Evolutionary conservation across 1,140 invertebrate species (phyloP).

Genomic region (Drosophila kanapiae): DNA sequence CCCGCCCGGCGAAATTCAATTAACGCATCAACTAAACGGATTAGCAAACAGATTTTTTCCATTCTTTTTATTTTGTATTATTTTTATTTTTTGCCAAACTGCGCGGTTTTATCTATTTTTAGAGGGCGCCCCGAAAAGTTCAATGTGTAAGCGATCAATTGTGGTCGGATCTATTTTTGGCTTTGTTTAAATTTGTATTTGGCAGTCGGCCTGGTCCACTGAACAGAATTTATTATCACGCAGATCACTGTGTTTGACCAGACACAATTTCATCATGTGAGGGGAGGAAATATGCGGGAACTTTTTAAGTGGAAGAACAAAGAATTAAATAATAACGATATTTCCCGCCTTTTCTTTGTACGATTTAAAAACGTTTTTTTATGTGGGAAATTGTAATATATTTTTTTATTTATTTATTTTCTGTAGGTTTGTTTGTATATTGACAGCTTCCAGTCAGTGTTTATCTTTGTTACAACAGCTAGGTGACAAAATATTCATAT

Average conservation of each 20-base stretch:
- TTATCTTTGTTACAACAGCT: not conserved
- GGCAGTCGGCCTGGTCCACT: conserved; percentile 31
- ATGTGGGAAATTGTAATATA: too few relatives aligned
- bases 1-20: conserved; percentile 43
- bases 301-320: conserved; percentile 9
- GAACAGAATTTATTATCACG: conserved; percentile 22
- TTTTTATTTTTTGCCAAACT: conserved; percentile 34
- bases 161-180: conserved; percentile 54
- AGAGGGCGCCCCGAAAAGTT: conserved; percentile 51
- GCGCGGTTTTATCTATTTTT: conserved; percentile 59
- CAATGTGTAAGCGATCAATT: conserved; percentile 63
- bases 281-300: not conserved
- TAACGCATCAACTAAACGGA: conserved; percentile 46
- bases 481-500: too few relatives aligned
- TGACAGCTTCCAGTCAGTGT: not conserved
- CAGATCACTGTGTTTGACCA: conserved; percentile 26
- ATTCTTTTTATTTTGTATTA: not conserved
- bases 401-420: not conserved
- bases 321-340: not conserved
- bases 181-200: conserved; percentile 43
- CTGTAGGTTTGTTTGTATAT: not conserved
- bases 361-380: not conserved
- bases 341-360: not conserved
- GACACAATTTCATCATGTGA: conserved; percentile 19
- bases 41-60: conserved; percentile 44